Evolutionary conservation across 2,113 vertebrate species (phyloP), one percentile per base, ranked within the genome.

Genomic region (Spea bombifrons): DNA sequence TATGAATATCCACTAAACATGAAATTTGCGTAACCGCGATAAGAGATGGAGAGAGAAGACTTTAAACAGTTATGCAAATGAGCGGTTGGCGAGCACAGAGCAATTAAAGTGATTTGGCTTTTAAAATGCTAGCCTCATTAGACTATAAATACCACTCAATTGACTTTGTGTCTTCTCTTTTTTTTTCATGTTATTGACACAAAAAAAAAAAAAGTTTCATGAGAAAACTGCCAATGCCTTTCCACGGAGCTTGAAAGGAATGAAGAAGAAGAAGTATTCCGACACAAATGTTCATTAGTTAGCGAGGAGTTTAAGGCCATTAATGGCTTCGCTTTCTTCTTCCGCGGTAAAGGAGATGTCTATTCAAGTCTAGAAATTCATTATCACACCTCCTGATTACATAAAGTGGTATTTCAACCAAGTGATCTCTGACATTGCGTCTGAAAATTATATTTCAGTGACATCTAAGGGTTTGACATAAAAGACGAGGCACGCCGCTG

Each of bases 121-220:
- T 80, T 80, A 74, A 80, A 74, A 65, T 52, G 78, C 78, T 73
- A 49, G 71, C 78, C 71, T 80, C 78, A 80, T 80, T 80, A 80
- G 71, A 80, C 71, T 80, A 80, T 80, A 80, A 80, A 80, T 80
- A 80, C 78, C 71, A 67, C 71, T 80, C 78, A 80, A 74, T 80
- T 80, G 78, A 80, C 78, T 80, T 80, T 80, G 78, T 80, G 71
- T 80, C 78, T 80, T 73, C 64, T 30, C 68, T 78, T 78, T 78
- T 76, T 79, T 76, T 79, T 80, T 80, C 78, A 80, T 80, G 71
- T 80, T 80, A 74, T 80, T 80, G 78, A 80, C 71, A 80, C 78
- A 80, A 74, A 73, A 74, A 70, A 57, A 70, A 57, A 75, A 7
- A 7, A 73, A 43, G 77, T 50, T 73, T 75, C 46, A 50, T 66